phyloP scores from a whole-genome alignment of 2,888 invertebrate genomes.

The Gryllus longicercus region DNA sequence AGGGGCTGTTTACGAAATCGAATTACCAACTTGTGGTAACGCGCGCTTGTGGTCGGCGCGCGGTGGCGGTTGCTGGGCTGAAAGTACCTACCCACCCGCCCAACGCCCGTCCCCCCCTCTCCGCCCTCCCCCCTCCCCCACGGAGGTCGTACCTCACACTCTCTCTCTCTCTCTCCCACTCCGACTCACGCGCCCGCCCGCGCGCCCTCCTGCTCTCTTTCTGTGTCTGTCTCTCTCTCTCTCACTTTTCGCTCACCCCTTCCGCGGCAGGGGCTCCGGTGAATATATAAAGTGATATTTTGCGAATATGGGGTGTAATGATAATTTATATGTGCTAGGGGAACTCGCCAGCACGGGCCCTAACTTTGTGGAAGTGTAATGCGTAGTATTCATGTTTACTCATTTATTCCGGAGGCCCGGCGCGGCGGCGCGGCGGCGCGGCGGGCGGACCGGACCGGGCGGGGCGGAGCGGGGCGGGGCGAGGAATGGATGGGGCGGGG shows the following conservation, averaged over 20 bases:
- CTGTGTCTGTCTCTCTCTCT: not conserved
- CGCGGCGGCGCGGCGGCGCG: too few relatives aligned
- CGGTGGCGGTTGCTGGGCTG: not conserved
- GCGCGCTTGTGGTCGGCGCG: constrained; percentile 28
- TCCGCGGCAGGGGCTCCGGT: not conserved
- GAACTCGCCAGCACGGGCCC: constrained; percentile 20
- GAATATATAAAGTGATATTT: constrained; percentile 34
- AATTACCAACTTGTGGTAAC: constrained; percentile 34
- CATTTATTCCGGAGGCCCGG: not conserved
- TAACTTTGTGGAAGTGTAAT: constrained; percentile 17
- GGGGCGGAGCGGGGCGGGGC: not conserved
- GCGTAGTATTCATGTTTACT: constrained; percentile 17
- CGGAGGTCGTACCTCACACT: not conserved
- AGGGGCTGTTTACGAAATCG: constrained; percentile 24
- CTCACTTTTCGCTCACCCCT: not conserved
- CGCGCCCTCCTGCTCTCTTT: not conserved
- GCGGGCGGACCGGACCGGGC: not conserved
- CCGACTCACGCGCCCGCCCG: not conserved
- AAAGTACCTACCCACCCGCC: constrained; percentile 20
- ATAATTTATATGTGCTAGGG: constrained; percentile 33
- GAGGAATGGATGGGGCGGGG: not conserved
- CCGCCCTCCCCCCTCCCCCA: not conserved
- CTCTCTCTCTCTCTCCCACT: constrained; percentile 22
- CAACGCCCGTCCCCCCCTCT: not conserved
- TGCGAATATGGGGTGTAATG: constrained; percentile 34